phyloP scores from a whole-genome alignment of 53 echinoderm and acorn worm genomes.

The Echinometra lucunter region DNA sequence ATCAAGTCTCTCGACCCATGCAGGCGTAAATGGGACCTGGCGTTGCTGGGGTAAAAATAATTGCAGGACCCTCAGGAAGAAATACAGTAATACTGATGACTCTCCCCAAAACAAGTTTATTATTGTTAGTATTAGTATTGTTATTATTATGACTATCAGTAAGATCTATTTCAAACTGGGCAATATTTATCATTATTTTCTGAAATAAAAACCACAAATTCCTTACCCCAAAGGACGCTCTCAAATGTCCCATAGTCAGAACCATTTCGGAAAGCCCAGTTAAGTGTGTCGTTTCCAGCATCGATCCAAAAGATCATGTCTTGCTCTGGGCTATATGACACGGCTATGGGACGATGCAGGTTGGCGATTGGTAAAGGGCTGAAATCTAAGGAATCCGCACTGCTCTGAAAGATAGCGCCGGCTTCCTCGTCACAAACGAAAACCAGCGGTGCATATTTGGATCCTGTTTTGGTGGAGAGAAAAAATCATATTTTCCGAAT shows the following conservation, averaged over 20 bases:
- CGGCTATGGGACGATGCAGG: background rate
- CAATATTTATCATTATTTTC: too few species aligned
- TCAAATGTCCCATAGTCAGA: too few species aligned
- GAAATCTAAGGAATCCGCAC: background rate
- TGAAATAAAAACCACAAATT: background rate
- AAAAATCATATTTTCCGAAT: background rate
- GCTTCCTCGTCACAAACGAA: constrained; percentile 55
- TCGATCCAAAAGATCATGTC: constrained; percentile 44
- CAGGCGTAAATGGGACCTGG: too few species aligned
- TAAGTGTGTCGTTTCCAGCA: background rate
- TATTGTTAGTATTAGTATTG: too few species aligned
- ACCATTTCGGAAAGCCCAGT: constrained; percentile 29
- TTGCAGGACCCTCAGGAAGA: too few species aligned
- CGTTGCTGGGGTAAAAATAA: too few species aligned
- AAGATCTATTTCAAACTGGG: too few species aligned
- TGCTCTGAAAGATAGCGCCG: constrained; percentile 5
- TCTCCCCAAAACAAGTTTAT: too few species aligned
- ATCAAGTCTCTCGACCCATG: too few species aligned
- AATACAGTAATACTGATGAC: too few species aligned
- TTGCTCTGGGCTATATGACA: background rate
- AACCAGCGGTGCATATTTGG: background rate
- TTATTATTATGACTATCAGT: too few species aligned
- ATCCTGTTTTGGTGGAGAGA: background rate
- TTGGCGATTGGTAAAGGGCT: background rate
- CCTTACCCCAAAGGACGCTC: background rate